Evolutionary conservation across 2,888 invertebrate genomes (phyloP).

Genomic region (Argyresthia albistria): DNA sequence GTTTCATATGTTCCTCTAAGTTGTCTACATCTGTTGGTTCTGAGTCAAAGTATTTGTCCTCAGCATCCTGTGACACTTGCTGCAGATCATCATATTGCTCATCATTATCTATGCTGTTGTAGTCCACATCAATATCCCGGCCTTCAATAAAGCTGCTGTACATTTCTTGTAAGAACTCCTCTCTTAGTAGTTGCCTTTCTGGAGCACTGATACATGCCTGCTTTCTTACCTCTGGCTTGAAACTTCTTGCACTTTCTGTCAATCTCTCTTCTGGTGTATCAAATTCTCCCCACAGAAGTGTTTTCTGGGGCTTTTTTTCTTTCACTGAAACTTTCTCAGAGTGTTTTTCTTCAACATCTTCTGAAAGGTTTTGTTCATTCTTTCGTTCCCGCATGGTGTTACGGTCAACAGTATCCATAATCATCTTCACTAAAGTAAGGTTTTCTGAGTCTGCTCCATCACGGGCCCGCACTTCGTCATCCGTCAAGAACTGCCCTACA

Average conservation of each 20-base stretch:
- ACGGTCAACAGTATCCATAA: constrained; percentile 86
- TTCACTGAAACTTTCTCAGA: constrained; percentile 15
- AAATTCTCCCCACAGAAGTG: constrained; percentile 66
- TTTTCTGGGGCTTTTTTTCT: no score
- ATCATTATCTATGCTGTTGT: constrained; percentile 85
- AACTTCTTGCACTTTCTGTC: constrained; percentile 9
- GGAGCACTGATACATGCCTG: constrained; percentile 60
- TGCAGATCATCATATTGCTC: constrained; percentile 84
- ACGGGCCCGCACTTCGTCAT: constrained; percentile 79
- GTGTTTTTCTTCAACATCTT: constrained; percentile 47
- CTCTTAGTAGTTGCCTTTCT: constrained; percentile 77
- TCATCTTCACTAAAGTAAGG: constrained; percentile 79
- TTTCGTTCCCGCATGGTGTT: constrained; percentile 76
- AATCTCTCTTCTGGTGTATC: constrained; percentile 49
- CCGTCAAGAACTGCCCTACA: constrained; percentile 87
- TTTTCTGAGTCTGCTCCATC: constrained; percentile 73
- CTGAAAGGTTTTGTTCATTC: constrained; percentile 74
- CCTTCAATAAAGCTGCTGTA: constrained; percentile 88
- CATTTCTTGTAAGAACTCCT: constrained; percentile 90
- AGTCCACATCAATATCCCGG: constrained; percentile 87
- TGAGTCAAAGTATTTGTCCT: constrained; percentile 93
- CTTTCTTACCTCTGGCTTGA: constrained; percentile 35
- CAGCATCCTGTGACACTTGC: constrained; percentile 80
- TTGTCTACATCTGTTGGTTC: constrained; percentile 77
- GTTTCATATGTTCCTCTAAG: constrained; percentile 48